Evolutionary conservation across 2,113 vertebrate genomes (phyloP).

Genomic region (Hemichromis elongatus): DNA sequence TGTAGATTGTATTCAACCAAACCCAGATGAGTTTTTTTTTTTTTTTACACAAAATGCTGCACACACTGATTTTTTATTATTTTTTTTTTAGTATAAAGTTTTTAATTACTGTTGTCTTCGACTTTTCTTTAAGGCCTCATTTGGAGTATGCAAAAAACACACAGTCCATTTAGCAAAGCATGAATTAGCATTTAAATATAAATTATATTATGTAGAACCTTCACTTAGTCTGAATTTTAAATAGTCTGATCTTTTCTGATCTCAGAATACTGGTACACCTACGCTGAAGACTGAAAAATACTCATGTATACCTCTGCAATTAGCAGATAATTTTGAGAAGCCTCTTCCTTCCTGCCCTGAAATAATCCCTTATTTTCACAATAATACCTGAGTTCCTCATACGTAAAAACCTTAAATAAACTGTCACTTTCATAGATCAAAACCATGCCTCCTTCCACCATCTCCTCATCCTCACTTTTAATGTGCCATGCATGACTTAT

Average conservation of each 20-base stretch:
- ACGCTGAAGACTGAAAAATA: background rate
- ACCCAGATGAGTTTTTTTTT: background rate
- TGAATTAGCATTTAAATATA: background rate
- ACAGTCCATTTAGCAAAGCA: background rate
- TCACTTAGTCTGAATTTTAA: background rate
- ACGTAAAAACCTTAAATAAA: background rate
- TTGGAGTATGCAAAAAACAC: background rate
- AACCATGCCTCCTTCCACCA: conserved; percentile 57
- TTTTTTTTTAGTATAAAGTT: background rate
- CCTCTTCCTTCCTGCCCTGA: background rate
- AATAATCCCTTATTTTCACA: background rate
- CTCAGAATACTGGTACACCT: background rate
- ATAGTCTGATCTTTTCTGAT: background rate
- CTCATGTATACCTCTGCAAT: background rate
- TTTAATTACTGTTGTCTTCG: background rate
- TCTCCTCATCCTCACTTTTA: conserved; percentile 66
- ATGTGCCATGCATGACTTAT: conserved; percentile 69
- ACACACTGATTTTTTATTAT: background rate
- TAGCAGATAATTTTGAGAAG: conserved; percentile 26
- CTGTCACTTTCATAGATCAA: background rate
- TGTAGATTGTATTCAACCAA: conserved; percentile 10
- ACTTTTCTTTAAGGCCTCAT: background rate
- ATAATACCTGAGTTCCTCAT: background rate
- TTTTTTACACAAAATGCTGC: background rate
- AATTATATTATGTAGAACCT: background rate